Conservation (phyloP, 64 coral and sea anemone genomes). For the Actinia tenebrosa region DNA sequence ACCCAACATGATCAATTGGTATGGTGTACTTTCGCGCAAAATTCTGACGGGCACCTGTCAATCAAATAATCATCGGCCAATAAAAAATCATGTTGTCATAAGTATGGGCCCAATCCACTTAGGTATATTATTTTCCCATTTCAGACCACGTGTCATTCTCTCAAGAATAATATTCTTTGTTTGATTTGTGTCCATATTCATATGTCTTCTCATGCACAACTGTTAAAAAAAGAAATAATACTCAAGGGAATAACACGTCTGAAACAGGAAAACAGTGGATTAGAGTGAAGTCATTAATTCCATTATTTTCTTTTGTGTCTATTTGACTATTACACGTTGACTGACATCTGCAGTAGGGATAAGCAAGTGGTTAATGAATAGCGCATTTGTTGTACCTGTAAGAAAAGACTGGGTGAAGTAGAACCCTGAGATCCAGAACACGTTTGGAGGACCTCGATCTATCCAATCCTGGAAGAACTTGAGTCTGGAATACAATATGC, state of each 20-base stretch:
- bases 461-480: conserved; percentile 99
- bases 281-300: too few relatives aligned
- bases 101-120: too few relatives aligned
- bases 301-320: too few relatives aligned
- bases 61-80: not conserved
- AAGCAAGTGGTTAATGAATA: not conserved
- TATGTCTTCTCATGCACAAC: too few relatives aligned
- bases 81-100: not conserved
- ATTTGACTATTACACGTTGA: too few relatives aligned
- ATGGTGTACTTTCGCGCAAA: conserved; percentile 98
- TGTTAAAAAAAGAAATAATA: too few relatives aligned
- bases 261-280: too few relatives aligned
- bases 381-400: conserved; percentile 50
- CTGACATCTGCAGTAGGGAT: too few relatives aligned
- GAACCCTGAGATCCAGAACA: conserved; percentile 98
- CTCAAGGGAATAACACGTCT: too few relatives aligned
- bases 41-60: conserved; percentile 88
- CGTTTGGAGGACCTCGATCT: conserved; percentile 73
- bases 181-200: too few relatives aligned
- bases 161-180: too few relatives aligned
- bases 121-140: not conserved
- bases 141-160: too few relatives aligned
- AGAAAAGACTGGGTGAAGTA: conserved; percentile 99
- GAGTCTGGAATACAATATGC: conserved; percentile 34
- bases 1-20: conserved; percentile 96